A percentile compares a stretch with the other conserved stretches of the same genome.
Conservation (phyloP, 2,113 vertebrate species). For the Lucifuga dentata region DNA sequence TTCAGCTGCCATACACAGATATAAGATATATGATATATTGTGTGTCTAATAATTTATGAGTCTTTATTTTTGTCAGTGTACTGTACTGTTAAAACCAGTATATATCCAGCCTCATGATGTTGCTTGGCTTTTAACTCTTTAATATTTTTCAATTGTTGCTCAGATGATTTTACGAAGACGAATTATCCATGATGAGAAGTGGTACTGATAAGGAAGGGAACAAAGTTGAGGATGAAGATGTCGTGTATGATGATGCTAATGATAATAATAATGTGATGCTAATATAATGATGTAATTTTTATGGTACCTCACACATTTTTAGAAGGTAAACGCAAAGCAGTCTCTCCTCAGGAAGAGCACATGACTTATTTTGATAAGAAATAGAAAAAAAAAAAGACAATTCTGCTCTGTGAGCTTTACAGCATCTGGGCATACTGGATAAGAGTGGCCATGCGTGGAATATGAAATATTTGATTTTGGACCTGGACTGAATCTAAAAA, state of each 20-base stretch:
- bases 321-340: conserved; percentile 35
- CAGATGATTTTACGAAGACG: conserved; percentile 57
- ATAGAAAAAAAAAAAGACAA: conserved; percentile 30
- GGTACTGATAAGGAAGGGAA: conserved; percentile 15
- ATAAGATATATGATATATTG: conserved; percentile 66
- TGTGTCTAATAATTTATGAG: conserved; percentile 74
- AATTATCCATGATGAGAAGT: conserved; percentile 17
- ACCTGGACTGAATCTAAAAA: conserved; percentile 47
- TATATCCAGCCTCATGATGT: conserved; percentile 72
- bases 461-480: conserved; percentile 47
- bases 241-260: conserved; percentile 18
- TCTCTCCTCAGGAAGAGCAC: conserved; percentile 72
- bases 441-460: conserved; percentile 26
- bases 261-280: conserved; percentile 54
- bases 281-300: conserved; percentile 58
- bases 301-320: conserved; percentile 54
- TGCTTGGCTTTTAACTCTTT: conserved; percentile 75
- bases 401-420: conserved; percentile 56
- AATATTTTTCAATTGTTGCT: conserved; percentile 67
- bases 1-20: conserved; percentile 73
- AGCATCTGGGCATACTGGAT: conserved; percentile 35
- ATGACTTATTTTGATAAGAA: conserved; percentile 67
- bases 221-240: conserved; percentile 8
- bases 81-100: conserved; percentile 70
- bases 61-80: conserved; percentile 76